Evolutionary conservation across 2,888 invertebrate genomes (phyloP).

Genomic region (Hyposoter didymator): DNA sequence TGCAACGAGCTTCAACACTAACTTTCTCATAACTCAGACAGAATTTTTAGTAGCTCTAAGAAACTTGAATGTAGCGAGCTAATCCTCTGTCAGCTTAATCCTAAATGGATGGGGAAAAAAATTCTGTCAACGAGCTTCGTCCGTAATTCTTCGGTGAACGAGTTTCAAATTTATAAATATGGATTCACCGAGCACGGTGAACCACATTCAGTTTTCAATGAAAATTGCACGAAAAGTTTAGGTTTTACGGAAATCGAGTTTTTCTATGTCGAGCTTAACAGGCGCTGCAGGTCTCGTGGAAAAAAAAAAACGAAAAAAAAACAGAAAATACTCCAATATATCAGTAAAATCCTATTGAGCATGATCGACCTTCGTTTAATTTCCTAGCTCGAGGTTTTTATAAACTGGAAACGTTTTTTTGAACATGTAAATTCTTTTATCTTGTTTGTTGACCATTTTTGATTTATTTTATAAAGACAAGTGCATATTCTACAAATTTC

Average conservation of each 20-base stretch:
- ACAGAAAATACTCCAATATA: neutral
- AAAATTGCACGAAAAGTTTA: neutral
- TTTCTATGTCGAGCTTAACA: conserved; percentile 11
- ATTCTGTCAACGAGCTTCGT: neutral
- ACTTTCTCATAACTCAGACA: neutral
- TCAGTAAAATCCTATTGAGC: neutral
- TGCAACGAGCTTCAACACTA: neutral
- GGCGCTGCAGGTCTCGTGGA: neutral
- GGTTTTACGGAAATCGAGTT: neutral
- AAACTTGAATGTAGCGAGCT: neutral
- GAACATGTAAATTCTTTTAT: neutral
- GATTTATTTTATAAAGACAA: neutral
- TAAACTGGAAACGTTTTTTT: neutral
- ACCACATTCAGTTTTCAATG: neutral
- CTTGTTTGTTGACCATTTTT: neutral
- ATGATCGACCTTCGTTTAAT: neutral
- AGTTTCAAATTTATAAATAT: neutral
- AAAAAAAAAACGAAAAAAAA: neutral
- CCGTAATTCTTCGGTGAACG: neutral
- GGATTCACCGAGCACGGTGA: neutral
- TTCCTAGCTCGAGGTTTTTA: neutral
- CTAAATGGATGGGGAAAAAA: neutral
- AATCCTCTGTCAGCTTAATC: neutral
- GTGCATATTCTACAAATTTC: neutral
- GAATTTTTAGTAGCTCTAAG: neutral